Conservation (phyloP, 2,797 vertebrate genomes). For the Gallinago stenura region DNA sequence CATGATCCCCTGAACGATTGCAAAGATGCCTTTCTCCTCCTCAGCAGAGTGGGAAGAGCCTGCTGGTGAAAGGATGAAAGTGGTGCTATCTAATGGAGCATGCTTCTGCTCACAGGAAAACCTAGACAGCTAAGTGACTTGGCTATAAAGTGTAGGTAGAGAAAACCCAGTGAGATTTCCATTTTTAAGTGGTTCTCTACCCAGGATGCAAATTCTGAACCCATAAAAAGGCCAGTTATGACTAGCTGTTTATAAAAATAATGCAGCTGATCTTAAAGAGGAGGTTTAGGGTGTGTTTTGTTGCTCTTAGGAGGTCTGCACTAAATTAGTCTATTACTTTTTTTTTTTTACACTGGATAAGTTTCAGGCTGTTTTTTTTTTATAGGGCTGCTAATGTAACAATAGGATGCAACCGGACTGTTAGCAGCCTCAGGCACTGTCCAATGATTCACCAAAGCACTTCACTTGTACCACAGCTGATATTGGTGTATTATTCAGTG, state of each 20-base stretch:
- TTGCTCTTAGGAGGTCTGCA: constrained; percentile 8
- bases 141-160: neutral
- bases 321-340: neutral
- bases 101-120: neutral
- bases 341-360: neutral
- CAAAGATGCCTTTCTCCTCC: neutral
- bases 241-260: neutral
- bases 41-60: neutral
- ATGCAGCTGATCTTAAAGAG: neutral
- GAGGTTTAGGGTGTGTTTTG: constrained; percentile 1
- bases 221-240: neutral
- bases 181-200: neutral
- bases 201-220: neutral
- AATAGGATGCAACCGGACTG: neutral
- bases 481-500: neutral
- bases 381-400: neutral
- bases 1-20: neutral
- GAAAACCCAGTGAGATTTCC: neutral
- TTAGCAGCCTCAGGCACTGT: neutral
- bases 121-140: neutral
- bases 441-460: neutral
- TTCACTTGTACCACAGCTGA: constrained; percentile 44
- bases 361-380: neutral
- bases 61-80: neutral
- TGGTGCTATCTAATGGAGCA: neutral